These are phyloP conservation scores for Halotydeus destructor DNA, from an alignment of 1,140 invertebrate genomes.

Conservation along the genomic window DNA sequence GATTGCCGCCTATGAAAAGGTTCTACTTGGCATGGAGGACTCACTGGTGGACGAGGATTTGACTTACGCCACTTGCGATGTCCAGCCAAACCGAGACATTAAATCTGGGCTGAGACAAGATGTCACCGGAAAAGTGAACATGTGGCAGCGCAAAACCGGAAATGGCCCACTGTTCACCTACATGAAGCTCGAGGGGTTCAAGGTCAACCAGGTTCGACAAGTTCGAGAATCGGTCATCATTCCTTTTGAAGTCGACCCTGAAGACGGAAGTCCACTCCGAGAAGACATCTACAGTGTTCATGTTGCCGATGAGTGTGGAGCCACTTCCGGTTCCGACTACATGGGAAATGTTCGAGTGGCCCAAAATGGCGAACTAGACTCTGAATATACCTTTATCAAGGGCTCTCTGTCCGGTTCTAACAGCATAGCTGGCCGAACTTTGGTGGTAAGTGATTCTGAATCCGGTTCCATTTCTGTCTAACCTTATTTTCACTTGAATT, in stretches of 20 bases:
- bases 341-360: conserved; percentile 65
- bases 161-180: conserved; percentile 9
- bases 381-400: conserved; percentile 27
- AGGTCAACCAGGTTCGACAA: conserved; percentile 1
- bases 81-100: conserved; percentile 13
- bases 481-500: too few species aligned
- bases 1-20: too few species aligned
- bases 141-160: conserved; percentile 13
- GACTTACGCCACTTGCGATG: conserved; percentile 14
- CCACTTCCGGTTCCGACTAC: conserved; percentile 73
- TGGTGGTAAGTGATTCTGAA: conserved; percentile 64
- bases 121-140: conserved; percentile 8
- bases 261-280: too few species aligned
- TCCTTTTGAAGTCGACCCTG: background rate
- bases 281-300: too few species aligned
- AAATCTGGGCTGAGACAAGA: conserved; percentile 11
- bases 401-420: conserved; percentile 40
- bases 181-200: conserved; percentile 12
- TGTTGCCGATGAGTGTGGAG: too few species aligned
- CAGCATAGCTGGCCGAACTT: conserved; percentile 64
- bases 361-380: conserved; percentile 48
- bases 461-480: too few species aligned
- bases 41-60: too few species aligned
- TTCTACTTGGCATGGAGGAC: too few species aligned
- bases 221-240: background rate